A percentile compares a stretch with the other conserved stretches of the same genome.
Conservation (phyloP, 2,888 invertebrate genomes). For the Alcis repandata region DNA sequence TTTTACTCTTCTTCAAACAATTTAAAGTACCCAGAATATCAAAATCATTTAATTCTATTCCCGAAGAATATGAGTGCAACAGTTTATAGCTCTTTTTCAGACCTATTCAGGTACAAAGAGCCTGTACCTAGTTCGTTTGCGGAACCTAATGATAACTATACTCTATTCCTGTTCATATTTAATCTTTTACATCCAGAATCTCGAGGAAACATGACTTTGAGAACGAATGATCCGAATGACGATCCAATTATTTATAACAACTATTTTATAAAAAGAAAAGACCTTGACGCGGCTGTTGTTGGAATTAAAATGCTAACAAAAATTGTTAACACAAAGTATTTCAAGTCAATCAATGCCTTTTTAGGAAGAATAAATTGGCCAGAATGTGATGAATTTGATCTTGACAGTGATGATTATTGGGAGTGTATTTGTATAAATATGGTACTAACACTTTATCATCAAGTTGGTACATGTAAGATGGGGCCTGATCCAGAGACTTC, state of each 20-base stretch:
- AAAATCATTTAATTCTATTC: no score
- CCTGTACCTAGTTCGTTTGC: no score
- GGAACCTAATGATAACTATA: no score
- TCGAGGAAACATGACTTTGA: slow-evolving; percentile 85
- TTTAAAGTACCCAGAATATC: no score
- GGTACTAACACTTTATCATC: slow-evolving; percentile 87
- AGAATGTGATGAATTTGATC: slow-evolving; percentile 56
- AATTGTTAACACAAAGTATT: slow-evolving; percentile 60
- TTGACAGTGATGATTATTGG: slow-evolving; percentile 66
- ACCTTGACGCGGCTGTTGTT: slow-evolving; percentile 68
- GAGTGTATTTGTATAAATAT: slow-evolving; percentile 78
- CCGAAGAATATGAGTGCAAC: no score
- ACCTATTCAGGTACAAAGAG: no score
- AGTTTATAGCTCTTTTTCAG: no score
- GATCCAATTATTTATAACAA: slow-evolving; percentile 88
- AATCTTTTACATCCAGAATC: slow-evolving; percentile 81
- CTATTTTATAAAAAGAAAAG: slow-evolving; percentile 87
- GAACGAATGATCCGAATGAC: slow-evolving; percentile 84
- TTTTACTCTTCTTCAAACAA: no score
- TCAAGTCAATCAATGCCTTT: slow-evolving; percentile 59
- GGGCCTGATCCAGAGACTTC: slow-evolving; percentile 69
- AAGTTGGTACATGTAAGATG: slow-evolving; percentile 89
- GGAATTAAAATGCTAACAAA: slow-evolving; percentile 64
- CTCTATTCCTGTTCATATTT: slow-evolving; percentile 43
- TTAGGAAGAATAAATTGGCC: slow-evolving; percentile 60